Conservation (phyloP, 1,140 invertebrate genomes). For the Diachasmimorpha longicaudata region DNA sequence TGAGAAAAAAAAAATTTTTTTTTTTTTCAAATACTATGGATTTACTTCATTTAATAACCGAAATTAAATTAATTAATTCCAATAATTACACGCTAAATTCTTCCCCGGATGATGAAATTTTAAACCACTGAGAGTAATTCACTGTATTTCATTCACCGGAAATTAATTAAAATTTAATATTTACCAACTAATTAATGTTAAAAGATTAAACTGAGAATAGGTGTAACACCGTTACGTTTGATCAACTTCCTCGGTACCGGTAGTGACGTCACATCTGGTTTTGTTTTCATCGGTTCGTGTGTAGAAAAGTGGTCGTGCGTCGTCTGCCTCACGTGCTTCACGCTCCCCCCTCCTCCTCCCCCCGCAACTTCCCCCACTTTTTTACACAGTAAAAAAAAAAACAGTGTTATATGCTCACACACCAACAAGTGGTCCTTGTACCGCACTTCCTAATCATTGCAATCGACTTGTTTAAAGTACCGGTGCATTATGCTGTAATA, state of each 20-base stretch:
- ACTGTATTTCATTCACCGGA: neutral
- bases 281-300: neutral
- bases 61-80: neutral
- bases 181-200: neutral
- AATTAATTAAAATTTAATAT: conserved; percentile 8
- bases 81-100: neutral
- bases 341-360: neutral
- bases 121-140: neutral
- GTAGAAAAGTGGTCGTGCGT: neutral
- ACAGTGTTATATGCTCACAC: neutral
- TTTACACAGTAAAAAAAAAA: neutral
- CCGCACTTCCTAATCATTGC: conserved; percentile 14
- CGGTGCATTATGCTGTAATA: neutral
- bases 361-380: neutral
- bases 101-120: neutral
- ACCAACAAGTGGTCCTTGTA: conserved; percentile 25
- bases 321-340: conserved; percentile 10
- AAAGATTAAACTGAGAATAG: neutral
- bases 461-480: neutral
- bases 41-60: neutral
- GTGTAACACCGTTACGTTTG: neutral
- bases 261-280: neutral
- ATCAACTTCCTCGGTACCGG: neutral
- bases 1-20: neutral
- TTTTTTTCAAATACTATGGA: neutral